A percentile compares a stretch with the other conserved stretches of the same genome.
Evolutionary conservation across 2,888 invertebrate genomes (phyloP).

Genomic region (Elegia similella): DNA sequence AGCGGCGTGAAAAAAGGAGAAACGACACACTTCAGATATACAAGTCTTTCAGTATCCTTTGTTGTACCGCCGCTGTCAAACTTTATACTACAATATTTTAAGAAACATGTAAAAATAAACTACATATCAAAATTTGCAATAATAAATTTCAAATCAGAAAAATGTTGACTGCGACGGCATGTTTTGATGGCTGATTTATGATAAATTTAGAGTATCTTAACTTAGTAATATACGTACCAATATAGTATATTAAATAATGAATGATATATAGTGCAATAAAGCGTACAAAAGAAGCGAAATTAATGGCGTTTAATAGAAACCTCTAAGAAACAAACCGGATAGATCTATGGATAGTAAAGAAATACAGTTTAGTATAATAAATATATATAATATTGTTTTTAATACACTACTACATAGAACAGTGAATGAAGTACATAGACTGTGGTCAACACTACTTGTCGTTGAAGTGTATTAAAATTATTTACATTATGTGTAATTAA

Average conservation of each 20-base stretch:
- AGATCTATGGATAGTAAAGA: constrained; percentile 39
- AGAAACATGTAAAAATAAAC: too few species aligned
- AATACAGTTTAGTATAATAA: constrained; percentile 19
- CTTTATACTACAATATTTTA: neutral
- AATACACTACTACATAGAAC: constrained; percentile 34
- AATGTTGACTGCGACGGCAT: constrained; percentile 44
- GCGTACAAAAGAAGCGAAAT: constrained; percentile 61
- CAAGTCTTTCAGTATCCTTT: constrained; percentile 50
- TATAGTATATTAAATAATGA: constrained; percentile 30
- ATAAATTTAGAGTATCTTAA: constrained; percentile 18
- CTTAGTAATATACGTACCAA: constrained; percentile 31
- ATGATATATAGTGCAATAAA: constrained; percentile 50
- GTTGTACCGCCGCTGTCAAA: constrained; percentile 46
- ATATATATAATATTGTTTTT: constrained; percentile 18
- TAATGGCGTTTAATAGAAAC: constrained; percentile 47
- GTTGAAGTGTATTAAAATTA: constrained; percentile 10
- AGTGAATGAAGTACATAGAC: constrained; percentile 37
- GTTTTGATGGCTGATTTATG: constrained; percentile 29
- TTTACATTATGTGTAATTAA: constrained; percentile 1
- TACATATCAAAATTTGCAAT: too few species aligned
- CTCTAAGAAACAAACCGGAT: constrained; percentile 48
- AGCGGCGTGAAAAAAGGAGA: constrained; percentile 81
- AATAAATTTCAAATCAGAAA: neutral
- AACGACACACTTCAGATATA: constrained; percentile 77
- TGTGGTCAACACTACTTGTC: constrained; percentile 35